A percentile compares a stretch with the other conserved stretches of the same genome.
phyloP scores from a whole-genome alignment of 2,113 vertebrate species.

The Riparia riparia region DNA sequence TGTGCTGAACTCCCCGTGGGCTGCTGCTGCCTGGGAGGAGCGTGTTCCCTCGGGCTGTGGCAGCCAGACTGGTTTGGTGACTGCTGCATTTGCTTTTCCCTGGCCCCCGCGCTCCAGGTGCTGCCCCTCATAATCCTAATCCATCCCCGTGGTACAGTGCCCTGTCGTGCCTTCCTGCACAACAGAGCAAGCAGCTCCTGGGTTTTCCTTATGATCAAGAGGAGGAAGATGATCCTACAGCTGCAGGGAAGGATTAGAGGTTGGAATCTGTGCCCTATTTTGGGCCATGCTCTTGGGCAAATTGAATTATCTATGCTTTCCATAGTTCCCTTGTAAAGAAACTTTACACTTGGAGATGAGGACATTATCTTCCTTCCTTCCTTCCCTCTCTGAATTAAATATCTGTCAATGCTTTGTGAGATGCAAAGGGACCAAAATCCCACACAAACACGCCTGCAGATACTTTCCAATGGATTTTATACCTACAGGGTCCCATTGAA shows the following conservation, averaged over 20 bases:
- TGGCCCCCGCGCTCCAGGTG: neutral
- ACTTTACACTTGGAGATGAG: neutral
- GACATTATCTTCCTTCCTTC: neutral
- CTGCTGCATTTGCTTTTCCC: neutral
- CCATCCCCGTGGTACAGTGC: neutral
- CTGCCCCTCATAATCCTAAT: constrained; percentile 9
- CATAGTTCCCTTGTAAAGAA: neutral
- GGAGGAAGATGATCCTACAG: neutral
- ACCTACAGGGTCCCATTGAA: neutral
- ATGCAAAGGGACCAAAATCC: neutral
- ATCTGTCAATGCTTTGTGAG: neutral
- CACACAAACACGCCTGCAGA: neutral
- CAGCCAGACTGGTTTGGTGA: neutral
- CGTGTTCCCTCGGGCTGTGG: neutral
- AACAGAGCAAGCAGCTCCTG: neutral
- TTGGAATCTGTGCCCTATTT: neutral
- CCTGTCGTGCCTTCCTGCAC: neutral
- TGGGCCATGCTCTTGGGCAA: neutral
- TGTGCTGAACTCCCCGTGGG: neutral
- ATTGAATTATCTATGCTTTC: neutral
- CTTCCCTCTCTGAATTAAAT: neutral
- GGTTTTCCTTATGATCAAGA: neutral
- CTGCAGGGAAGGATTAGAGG: neutral
- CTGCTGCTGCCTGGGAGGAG: neutral
- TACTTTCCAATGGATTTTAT: neutral